These are phyloP conservation scores for Siniperca obscura DNA, from an alignment of 2,797 vertebrate species.

Conservation along the genomic window DNA sequence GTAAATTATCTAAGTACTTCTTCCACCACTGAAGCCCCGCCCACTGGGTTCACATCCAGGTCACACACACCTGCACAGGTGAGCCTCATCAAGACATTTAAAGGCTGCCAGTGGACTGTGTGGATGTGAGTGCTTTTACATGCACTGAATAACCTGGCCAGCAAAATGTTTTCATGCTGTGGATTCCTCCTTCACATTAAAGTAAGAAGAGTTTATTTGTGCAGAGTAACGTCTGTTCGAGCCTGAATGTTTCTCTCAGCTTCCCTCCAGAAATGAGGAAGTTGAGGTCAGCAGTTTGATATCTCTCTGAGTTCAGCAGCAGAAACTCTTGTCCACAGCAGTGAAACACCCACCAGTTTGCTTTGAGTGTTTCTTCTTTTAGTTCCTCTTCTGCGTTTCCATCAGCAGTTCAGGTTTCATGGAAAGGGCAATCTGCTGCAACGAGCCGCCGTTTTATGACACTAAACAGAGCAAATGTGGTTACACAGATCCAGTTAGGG, in stretches of 20 bases:
- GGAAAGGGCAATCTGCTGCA: slow-evolving; percentile 24
- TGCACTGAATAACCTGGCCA: background rate
- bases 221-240: background rate
- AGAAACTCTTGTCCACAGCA: background rate
- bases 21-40: background rate
- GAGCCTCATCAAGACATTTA: background rate
- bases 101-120: background rate
- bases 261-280: slow-evolving; percentile 12
- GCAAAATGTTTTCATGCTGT: background rate
- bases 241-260: background rate
- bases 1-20: background rate
- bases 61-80: slow-evolving; percentile 21
- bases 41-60: background rate
- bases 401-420: slow-evolving; percentile 34
- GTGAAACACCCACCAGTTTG: slow-evolving; percentile 27
- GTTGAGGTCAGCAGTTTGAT: slow-evolving; percentile 33
- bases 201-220: background rate
- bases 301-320: slow-evolving; percentile 15
- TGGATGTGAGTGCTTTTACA: background rate
- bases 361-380: background rate
- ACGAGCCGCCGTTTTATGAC: slow-evolving; percentile 27
- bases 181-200: fast-evolving
- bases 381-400: slow-evolving; percentile 21
- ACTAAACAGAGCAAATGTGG: slow-evolving; percentile 57
- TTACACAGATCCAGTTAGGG: slow-evolving; percentile 56